Conservation (phyloP, 2,888 invertebrate species). For the Eilema sororculum region DNA sequence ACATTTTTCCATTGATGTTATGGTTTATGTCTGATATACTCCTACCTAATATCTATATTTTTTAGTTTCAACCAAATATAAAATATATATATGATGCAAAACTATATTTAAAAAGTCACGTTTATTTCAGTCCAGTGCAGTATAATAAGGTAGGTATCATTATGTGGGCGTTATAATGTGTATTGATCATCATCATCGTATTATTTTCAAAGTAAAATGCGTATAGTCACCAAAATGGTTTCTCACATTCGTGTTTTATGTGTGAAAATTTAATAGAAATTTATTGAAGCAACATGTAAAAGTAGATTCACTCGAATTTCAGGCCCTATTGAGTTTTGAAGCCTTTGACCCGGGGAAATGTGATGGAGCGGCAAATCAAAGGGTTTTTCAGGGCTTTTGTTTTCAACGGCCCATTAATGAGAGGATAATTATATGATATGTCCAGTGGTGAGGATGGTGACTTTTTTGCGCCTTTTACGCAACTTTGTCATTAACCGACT, state of each 20-base stretch:
- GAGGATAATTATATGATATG: constrained; percentile 72
- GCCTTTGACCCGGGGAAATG: constrained; percentile 79
- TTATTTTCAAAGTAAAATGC: not conserved
- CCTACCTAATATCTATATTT: not conserved
- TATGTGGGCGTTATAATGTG: not conserved
- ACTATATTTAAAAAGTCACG: not conserved
- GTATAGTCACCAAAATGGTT: constrained; percentile 11
- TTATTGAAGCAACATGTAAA: constrained; percentile 53
- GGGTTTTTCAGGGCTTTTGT: constrained; percentile 77
- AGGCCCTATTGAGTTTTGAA: constrained; percentile 76
- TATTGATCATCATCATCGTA: not conserved
- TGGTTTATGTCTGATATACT: not conserved
- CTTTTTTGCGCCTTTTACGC: constrained; percentile 36
- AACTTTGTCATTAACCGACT: constrained; percentile 28
- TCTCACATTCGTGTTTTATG: constrained; percentile 34
- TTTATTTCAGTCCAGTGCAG: not conserved
- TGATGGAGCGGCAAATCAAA: constrained; percentile 84
- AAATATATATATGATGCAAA: not conserved
- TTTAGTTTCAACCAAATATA: too few relatives aligned
- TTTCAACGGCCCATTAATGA: constrained; percentile 70
- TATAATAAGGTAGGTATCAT: not conserved
- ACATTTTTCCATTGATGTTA: not conserved
- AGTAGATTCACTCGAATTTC: constrained; percentile 69
- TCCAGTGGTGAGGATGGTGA: constrained; percentile 56
- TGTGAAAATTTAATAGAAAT: constrained; percentile 42